phyloP scores from a whole-genome alignment of 2,888 invertebrate species.

The Athalia cordata region DNA sequence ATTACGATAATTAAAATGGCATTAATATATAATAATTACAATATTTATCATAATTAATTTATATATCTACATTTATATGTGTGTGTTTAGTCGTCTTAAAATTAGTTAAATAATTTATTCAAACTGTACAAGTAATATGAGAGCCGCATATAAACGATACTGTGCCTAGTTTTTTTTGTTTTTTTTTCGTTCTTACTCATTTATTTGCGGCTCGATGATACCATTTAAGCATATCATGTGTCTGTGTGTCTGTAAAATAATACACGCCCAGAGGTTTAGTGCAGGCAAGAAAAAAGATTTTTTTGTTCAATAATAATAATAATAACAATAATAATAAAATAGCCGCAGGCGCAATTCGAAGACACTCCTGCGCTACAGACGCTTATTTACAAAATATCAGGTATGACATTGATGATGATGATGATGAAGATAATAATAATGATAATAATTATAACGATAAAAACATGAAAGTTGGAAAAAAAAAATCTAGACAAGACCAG shows the following conservation, averaged over 20 bases:
- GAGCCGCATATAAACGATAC: background rate
- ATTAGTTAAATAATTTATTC: slow-evolving; percentile 20
- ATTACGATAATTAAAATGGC: background rate
- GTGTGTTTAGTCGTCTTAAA: background rate
- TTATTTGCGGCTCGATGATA: slow-evolving; percentile 5
- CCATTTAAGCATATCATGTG: background rate
- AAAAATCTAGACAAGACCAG: too few relatives aligned
- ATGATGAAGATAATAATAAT: too few relatives aligned
- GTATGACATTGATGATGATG: too few relatives aligned
- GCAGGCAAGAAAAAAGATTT: too few relatives aligned
- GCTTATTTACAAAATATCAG: slow-evolving; percentile 13
- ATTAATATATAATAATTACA: background rate
- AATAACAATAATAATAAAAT: background rate
- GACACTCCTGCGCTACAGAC: background rate
- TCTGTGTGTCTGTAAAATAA: too few relatives aligned
- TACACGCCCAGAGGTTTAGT: too few relatives aligned
- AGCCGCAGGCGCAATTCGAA: background rate
- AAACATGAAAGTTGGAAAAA: too few relatives aligned
- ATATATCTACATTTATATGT: background rate
- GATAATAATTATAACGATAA: too few relatives aligned
- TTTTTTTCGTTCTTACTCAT: background rate
- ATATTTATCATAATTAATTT: slow-evolving; percentile 19
- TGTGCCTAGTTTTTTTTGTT: background rate
- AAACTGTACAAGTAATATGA: slow-evolving; percentile 22
- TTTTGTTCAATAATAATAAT: too few relatives aligned